These are phyloP conservation scores for Amblyornis subalaris DNA, from an alignment of 2,113 vertebrate species.

Conservation along the genomic window DNA sequence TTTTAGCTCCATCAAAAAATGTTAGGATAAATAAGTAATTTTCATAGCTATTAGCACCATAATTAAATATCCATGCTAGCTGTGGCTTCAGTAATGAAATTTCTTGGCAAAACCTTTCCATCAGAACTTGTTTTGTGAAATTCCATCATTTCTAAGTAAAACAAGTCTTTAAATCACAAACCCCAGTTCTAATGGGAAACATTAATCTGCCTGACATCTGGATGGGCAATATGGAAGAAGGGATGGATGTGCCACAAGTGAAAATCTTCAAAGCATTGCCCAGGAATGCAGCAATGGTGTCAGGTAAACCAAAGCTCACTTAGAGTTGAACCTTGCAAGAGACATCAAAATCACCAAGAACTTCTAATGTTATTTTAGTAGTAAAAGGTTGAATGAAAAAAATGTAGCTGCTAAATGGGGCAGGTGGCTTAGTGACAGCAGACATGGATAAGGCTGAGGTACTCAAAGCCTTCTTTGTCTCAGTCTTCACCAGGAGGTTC, in stretches of 20 bases:
- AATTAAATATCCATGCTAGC: neutral
- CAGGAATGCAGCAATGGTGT: neutral
- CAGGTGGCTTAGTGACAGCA: neutral
- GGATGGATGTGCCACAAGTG: neutral
- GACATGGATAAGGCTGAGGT: neutral
- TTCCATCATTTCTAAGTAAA: neutral
- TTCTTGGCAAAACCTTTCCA: neutral
- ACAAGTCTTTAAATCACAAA: neutral
- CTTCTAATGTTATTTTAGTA: neutral
- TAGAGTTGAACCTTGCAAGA: neutral
- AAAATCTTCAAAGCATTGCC: neutral
- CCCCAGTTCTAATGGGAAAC: neutral
- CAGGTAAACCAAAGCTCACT: neutral
- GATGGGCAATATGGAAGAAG: neutral
- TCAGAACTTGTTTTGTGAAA: neutral
- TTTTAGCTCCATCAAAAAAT: neutral
- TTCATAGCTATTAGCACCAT: neutral
- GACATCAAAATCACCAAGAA: neutral
- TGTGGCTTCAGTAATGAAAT: neutral
- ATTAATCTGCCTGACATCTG: neutral
- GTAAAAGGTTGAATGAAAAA: neutral
- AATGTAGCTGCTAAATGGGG: neutral
- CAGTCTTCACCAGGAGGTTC: neutral
- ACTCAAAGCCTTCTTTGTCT: neutral
- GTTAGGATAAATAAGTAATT: neutral